Percentiles rank a stretch among this genome's conserved stretches.
Evolutionary conservation across 1,140 invertebrate species (phyloP).

Genomic region (Cecropterus lyciades): DNA sequence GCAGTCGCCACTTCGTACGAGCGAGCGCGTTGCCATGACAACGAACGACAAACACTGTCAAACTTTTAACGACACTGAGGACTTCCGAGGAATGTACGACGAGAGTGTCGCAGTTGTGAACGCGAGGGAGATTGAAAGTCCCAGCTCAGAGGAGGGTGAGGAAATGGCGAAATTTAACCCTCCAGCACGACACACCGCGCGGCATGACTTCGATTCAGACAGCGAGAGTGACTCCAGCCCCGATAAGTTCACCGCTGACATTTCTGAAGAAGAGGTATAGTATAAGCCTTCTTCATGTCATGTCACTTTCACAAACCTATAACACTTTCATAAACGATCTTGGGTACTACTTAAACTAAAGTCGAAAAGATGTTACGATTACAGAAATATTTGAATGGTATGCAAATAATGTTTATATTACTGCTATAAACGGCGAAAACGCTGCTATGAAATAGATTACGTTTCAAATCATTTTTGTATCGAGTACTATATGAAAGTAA

Average conservation of each 20-base stretch:
- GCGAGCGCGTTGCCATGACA: constrained; percentile 64
- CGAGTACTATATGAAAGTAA: too few relatives aligned
- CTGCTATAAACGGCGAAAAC: too few relatives aligned
- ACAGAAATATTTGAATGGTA: too few relatives aligned
- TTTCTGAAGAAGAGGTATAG: constrained; percentile 52
- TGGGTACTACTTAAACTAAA: too few relatives aligned
- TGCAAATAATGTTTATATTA: too few relatives aligned
- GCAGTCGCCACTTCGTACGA: constrained; percentile 23
- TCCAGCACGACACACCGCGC: constrained; percentile 62
- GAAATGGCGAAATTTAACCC: constrained; percentile 75
- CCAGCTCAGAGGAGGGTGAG: constrained; percentile 59
- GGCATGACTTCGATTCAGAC: constrained; percentile 73
- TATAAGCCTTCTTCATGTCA: not conserved
- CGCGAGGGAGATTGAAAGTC: constrained; percentile 67
- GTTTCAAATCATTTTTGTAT: too few relatives aligned
- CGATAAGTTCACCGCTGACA: constrained; percentile 60
- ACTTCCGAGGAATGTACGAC: constrained; percentile 67
- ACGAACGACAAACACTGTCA: constrained; percentile 74
- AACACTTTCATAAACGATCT: too few relatives aligned
- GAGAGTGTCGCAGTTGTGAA: constrained; percentile 67
- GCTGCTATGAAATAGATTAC: too few relatives aligned
- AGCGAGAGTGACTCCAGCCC: constrained; percentile 62
- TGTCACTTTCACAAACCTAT: too few relatives aligned
- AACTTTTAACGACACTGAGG: constrained; percentile 40
- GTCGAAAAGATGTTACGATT: too few relatives aligned